Conservation (phyloP, 2,113 vertebrate genomes). For the Ameiurus melas region DNA sequence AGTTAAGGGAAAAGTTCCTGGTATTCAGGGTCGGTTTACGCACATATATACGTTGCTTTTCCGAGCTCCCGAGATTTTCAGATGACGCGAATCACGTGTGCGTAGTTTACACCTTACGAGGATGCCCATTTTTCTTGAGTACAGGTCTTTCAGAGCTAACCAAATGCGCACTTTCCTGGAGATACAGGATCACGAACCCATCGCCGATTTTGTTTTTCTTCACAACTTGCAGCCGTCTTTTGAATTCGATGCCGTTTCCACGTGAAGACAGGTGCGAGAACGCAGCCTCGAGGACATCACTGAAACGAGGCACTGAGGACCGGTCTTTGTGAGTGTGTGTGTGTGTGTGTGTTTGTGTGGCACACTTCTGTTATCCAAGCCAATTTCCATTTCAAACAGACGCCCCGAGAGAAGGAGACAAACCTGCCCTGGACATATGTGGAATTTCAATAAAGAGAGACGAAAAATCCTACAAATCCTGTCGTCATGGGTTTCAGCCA, state of each 20-base stretch:
- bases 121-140: background rate
- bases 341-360: constrained; percentile 41
- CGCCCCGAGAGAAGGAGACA: constrained; percentile 40
- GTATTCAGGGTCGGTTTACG: background rate
- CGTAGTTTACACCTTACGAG: background rate
- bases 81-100: background rate
- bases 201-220: background rate
- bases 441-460: constrained; percentile 47
- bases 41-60: background rate
- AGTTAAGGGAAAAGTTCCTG: background rate
- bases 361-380: constrained; percentile 46
- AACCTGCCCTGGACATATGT: constrained; percentile 44
- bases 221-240: background rate
- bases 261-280: constrained; percentile 16
- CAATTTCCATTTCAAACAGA: constrained; percentile 56
- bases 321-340: constrained; percentile 21
- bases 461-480: background rate
- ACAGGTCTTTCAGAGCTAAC: background rate
- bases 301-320: constrained; percentile 38
- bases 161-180: background rate
- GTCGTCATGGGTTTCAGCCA: background rate
- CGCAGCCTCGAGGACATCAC: constrained; percentile 9
- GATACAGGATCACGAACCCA: background rate
- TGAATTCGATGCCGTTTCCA: background rate
- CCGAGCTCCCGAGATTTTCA: no score